Conservation (phyloP, 1,140 invertebrate species). For the Macrobrachium rosenbergii region DNA sequence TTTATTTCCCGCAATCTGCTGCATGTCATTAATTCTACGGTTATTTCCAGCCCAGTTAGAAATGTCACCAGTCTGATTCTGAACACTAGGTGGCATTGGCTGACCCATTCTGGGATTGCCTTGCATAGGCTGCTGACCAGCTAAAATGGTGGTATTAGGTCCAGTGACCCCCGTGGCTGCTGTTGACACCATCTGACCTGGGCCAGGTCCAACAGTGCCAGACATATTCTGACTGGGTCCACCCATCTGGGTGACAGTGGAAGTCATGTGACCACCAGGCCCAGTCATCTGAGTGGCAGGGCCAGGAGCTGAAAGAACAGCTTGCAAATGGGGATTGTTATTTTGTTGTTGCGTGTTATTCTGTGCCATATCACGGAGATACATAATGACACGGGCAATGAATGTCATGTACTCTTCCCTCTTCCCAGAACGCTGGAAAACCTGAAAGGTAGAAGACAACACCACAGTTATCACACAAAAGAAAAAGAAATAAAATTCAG, state of each 20-base stretch:
- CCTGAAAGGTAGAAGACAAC: conserved; percentile 38
- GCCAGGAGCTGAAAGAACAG: conserved; percentile 28
- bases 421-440: conserved; percentile 49
- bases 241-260: conserved; percentile 4
- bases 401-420: conserved; percentile 50
- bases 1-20: conserved; percentile 48
- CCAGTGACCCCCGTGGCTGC: conserved; percentile 31
- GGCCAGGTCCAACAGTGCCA: conserved; percentile 25
- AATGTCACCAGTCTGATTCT: conserved; percentile 50
- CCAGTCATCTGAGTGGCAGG: conserved; percentile 35
- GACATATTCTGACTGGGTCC: conserved; percentile 24
- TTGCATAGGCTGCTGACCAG: conserved; percentile 28
- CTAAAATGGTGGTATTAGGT: conserved; percentile 30
- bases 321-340: conserved; percentile 45
- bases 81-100: conserved; percentile 52
- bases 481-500: neutral
- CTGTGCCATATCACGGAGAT: conserved; percentile 33
- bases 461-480: neutral
- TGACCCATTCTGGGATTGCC: conserved; percentile 53
- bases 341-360: conserved; percentile 40
- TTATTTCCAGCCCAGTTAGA: conserved; percentile 50
- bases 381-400: conserved; percentile 43
- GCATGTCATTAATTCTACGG: conserved; percentile 47
- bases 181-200: conserved; percentile 4
- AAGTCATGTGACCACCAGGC: conserved; percentile 20